Conservation (phyloP, 2,113 vertebrate genomes). For the Muscicapa adusta region DNA sequence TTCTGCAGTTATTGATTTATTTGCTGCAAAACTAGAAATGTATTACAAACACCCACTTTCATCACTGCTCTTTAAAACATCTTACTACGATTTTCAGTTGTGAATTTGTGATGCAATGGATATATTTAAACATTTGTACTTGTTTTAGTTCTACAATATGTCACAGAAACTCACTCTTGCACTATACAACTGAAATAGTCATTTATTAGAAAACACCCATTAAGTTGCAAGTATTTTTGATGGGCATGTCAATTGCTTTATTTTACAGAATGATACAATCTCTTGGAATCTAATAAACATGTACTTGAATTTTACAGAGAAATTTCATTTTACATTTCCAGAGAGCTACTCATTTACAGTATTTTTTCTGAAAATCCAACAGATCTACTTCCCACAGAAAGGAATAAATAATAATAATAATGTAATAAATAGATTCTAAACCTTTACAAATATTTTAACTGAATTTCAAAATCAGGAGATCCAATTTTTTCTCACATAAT, state of each 20-base stretch:
- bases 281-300: neutral
- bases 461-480: neutral
- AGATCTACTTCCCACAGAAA: neutral
- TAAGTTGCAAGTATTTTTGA: neutral
- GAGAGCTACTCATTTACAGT: neutral
- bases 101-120: neutral
- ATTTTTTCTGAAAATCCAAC: neutral
- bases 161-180: neutral
- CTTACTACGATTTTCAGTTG: neutral
- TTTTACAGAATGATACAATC: neutral
- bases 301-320: neutral
- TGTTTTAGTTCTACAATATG: neutral
- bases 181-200: neutral
- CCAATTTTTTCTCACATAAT: neutral
- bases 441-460: neutral
- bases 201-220: neutral
- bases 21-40: neutral
- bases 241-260: neutral
- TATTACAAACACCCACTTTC: neutral
- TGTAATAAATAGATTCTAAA: constrained; percentile 33
- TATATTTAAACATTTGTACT: neutral
- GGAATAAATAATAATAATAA: too few relatives aligned
- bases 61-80: neutral
- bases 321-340: neutral
- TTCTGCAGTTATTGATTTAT: neutral